These are phyloP conservation scores for Homalodisca vitripennis DNA, from an alignment of 1,140 invertebrate species.

Conservation along the genomic window DNA sequence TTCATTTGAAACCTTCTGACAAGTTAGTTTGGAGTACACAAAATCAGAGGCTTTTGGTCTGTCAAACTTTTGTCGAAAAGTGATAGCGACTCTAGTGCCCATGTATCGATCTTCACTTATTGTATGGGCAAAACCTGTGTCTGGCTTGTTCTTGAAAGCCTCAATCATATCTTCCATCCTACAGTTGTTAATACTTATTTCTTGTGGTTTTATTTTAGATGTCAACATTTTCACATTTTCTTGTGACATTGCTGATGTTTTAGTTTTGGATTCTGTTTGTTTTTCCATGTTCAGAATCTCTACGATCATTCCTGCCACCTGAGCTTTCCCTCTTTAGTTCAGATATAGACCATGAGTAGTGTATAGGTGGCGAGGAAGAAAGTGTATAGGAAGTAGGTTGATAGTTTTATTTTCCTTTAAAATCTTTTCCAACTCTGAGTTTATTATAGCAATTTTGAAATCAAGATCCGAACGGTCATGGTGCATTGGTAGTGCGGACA, in stretches of 20 bases:
- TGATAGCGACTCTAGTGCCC: neutral
- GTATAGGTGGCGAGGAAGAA: constrained; percentile 12
- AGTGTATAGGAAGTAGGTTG: neutral
- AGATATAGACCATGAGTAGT: constrained; percentile 2
- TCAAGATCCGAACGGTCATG: neutral
- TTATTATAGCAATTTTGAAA: constrained; percentile 4
- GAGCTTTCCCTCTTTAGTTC: constrained; percentile 10
- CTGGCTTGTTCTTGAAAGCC: neutral
- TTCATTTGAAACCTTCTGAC: neutral
- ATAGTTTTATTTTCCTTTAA: neutral
- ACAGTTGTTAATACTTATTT: neutral
- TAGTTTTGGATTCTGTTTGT: neutral
- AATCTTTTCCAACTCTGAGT: constrained; percentile 6
- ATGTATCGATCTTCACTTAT: neutral
- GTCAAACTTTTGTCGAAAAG: neutral
- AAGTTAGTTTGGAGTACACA: neutral
- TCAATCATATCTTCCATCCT: neutral
- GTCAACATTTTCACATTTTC: neutral
- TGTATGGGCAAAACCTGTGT: constrained; percentile 2
- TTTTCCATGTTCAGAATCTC: neutral
- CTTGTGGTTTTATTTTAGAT: neutral
- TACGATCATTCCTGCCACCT: neutral
- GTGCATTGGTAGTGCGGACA: neutral
- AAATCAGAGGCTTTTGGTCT: neutral
- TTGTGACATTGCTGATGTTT: neutral